Evolutionary conservation across 2,797 vertebrate genomes (phyloP), one percentile per base, ranked within the genome.

Genomic region (Eulemur mongoz): DNA sequence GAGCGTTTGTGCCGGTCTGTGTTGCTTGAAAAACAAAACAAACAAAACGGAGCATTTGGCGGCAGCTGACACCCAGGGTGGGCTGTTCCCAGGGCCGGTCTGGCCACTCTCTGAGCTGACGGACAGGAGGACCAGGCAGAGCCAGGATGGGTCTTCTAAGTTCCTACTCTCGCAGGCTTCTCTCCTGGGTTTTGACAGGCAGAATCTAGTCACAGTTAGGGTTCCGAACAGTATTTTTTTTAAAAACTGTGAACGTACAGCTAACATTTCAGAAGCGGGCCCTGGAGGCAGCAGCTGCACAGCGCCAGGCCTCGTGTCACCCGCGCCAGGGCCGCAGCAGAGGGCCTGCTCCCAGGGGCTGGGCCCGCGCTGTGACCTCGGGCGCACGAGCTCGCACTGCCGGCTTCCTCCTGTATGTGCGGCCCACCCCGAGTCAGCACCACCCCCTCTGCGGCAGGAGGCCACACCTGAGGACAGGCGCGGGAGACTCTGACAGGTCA

Each of bases 311-410:
- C 18, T 50, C 4, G 6, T 9, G 72, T 11, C 7, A 48, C 30
- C 5, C 7, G 4, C 40, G 54, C 82, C 30, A 1, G 10, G n/a
- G 14, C 0, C 13, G 67, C 14, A 18, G 43, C 17, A 9, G 43
- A 32, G 45, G 2, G 0, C 43, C 63, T 13, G 4, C 1, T 30
- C 52, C 52, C 8, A n/a, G 43, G 75, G 32, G 43, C 9, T 7
- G 22, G 18, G 35, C n/a, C 14, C 0, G 52, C 4, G 17, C n/a
- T 0, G 20, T 38, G 52, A 22, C 50, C 50, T 2, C 0, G 15
- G 52, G 50, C 38, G 23, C 1, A 4, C 11, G 6, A 9, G 11
- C 52, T 3, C 2, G 9, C 1, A 13, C 4, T 6, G 22, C 5
- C 20, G 35, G 78, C 12, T 1, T 5, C n/a, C 20, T 57, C 20